Evolutionary conservation across 2,113 vertebrate genomes (phyloP).

Genomic region (Podarcis cretensis): DNA sequence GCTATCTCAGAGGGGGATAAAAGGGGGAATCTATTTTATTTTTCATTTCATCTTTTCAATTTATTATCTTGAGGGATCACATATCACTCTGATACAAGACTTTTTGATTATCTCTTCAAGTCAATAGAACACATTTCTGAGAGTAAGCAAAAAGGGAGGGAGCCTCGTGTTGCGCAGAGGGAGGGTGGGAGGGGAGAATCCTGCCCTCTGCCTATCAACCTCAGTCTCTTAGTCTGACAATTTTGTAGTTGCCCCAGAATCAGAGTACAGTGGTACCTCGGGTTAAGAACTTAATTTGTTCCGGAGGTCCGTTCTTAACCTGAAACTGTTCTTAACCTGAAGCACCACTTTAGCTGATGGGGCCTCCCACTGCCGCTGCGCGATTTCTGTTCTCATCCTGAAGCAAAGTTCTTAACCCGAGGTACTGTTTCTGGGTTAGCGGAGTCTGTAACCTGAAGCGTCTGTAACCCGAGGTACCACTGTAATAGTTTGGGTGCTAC

Average conservation of each 20-base stretch:
- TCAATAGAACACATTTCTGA: neutral
- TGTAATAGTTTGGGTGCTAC: too few relatives aligned
- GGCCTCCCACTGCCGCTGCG: too few relatives aligned
- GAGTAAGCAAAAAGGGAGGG: neutral
- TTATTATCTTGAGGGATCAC: constrained; percentile 7
- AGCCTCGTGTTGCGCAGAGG: neutral
- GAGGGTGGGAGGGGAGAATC: neutral
- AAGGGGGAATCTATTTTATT: constrained; percentile 11
- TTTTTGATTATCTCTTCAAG: constrained; percentile 12
- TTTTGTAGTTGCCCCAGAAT: neutral
- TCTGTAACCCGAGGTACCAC: too few relatives aligned
- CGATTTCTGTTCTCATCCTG: too few relatives aligned
- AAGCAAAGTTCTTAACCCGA: too few relatives aligned
- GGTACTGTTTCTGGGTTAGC: too few relatives aligned
- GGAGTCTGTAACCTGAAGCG: too few relatives aligned
- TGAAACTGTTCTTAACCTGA: too few relatives aligned
- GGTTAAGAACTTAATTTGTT: too few relatives aligned
- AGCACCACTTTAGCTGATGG: too few relatives aligned
- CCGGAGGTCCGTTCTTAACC: too few relatives aligned
- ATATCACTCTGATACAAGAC: neutral
- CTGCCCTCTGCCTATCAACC: neutral
- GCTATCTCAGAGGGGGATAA: neutral
- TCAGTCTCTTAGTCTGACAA: neutral
- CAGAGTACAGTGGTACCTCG: too few relatives aligned
- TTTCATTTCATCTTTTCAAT: constrained; percentile 6